Conservation (phyloP, 2,888 invertebrate genomes). For the Brenthis ino region DNA sequence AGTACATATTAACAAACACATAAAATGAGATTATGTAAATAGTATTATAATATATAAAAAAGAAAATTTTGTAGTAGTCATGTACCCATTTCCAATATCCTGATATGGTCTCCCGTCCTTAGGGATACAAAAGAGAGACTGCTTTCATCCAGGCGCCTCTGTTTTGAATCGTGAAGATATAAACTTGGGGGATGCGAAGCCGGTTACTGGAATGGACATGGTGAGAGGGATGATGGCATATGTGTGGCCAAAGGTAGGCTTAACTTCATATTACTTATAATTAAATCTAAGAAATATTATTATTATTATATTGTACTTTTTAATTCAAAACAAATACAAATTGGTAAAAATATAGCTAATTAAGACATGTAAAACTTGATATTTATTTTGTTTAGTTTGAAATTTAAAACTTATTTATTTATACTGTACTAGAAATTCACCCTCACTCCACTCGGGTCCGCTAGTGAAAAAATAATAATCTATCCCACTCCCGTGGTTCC, state of each 20-base stretch:
- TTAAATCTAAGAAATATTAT: too few relatives aligned
- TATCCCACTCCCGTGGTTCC: too few relatives aligned
- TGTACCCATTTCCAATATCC: slow-evolving; percentile 46
- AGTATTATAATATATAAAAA: background rate
- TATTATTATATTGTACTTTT: too few relatives aligned
- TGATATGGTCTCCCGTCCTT: slow-evolving; percentile 57
- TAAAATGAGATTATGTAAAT: background rate
- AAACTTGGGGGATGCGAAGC: slow-evolving; percentile 81
- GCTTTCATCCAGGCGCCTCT: slow-evolving; percentile 95
- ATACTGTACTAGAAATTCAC: too few relatives aligned
- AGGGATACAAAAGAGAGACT: slow-evolving; percentile 87
- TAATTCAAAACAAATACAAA: too few relatives aligned
- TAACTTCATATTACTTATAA: background rate
- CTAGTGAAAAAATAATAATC: too few relatives aligned
- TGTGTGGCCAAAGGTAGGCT: slow-evolving; percentile 95
- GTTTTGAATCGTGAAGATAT: slow-evolving; percentile 85
- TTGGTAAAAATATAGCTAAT: too few relatives aligned
- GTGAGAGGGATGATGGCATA: slow-evolving; percentile 93
- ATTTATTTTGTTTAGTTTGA: too few relatives aligned
- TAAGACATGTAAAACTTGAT: too few relatives aligned
- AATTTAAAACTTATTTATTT: too few relatives aligned
- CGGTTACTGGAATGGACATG: slow-evolving; percentile 89
- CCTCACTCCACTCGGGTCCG: too few relatives aligned
- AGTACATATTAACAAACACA: too few relatives aligned
- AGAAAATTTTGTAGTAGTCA: slow-evolving; percentile 1